Evolutionary conservation across 1,140 invertebrate genomes (phyloP).

Genomic region (Scylla paramamosain): DNA sequence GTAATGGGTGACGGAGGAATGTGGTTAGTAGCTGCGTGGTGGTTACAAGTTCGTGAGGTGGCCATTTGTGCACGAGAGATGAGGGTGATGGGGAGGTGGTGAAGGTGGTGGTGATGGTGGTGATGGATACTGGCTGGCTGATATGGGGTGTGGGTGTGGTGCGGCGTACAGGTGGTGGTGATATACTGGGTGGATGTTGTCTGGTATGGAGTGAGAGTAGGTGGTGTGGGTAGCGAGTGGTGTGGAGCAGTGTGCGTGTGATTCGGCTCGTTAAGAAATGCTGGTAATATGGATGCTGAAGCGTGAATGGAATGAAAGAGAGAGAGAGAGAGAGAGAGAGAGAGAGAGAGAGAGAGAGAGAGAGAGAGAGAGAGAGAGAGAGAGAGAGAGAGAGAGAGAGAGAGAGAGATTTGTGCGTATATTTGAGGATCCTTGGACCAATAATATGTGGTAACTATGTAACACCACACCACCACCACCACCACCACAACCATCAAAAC

Average conservation of each 20-base stretch:
- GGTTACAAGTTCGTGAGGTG: neutral
- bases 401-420: too few species aligned
- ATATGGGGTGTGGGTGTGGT: too few species aligned
- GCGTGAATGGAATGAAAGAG: neutral
- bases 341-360: constrained; percentile 58
- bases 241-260: neutral
- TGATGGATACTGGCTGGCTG: too few species aligned
- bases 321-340: constrained; percentile 56
- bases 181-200: neutral
- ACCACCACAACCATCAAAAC: too few species aligned
- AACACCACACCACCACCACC: too few species aligned
- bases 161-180: too few species aligned
- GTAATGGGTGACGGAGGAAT: neutral
- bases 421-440: too few species aligned
- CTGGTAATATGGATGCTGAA: too few species aligned
- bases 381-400: neutral
- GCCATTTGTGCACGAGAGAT: neutral
- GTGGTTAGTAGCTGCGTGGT: neutral
- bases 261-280: neutral
- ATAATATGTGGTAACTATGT: too few species aligned
- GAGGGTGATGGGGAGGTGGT: neutral
- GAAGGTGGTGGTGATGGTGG: neutral
- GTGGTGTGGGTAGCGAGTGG: neutral
- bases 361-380: constrained; percentile 52
- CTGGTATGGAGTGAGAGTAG: neutral